A percentile compares a stretch with the other conserved stretches of the same genome.
Conservation (phyloP, 2,113 vertebrate species). For the Edolisoma coerulescens region DNA sequence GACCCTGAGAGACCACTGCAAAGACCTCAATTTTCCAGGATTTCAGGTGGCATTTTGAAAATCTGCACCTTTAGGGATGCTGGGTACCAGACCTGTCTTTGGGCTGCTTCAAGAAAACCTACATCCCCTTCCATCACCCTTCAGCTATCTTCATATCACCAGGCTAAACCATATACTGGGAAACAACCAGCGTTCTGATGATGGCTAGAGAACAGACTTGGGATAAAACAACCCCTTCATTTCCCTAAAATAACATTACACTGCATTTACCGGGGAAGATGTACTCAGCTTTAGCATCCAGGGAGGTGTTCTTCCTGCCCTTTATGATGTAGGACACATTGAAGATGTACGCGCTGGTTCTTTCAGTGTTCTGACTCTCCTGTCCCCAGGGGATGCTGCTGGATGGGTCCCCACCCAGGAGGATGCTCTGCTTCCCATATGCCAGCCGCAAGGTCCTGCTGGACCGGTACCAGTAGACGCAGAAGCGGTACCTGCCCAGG, state of each 20-base stretch:
- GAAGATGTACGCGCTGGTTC: background rate
- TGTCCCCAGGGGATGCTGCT: background rate
- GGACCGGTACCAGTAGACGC: constrained; percentile 64
- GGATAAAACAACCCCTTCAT: background rate
- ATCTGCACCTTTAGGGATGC: background rate
- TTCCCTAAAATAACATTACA: background rate
- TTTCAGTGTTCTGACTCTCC: background rate
- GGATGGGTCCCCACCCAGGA: background rate
- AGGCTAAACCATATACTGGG: background rate
- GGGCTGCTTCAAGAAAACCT: background rate
- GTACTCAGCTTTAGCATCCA: background rate
- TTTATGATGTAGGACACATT: constrained; percentile 50
- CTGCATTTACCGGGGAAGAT: constrained; percentile 51
- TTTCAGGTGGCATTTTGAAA: background rate
- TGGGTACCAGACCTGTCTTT: no score
- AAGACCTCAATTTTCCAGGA: rapidly evolving
- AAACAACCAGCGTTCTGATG: background rate
- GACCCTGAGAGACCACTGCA: background rate
- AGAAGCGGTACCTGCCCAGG: constrained; percentile 74
- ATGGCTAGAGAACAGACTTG: background rate
- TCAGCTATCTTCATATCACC: background rate
- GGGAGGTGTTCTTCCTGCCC: constrained; percentile 51
- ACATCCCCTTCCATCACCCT: background rate
- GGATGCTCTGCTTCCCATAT: constrained; percentile 52
- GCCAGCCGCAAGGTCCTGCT: background rate